A percentile compares a stretch with the other conserved stretches of the same genome.
phyloP scores from a whole-genome alignment of 2,888 invertebrate genomes.

The Mamestra brassicae region DNA sequence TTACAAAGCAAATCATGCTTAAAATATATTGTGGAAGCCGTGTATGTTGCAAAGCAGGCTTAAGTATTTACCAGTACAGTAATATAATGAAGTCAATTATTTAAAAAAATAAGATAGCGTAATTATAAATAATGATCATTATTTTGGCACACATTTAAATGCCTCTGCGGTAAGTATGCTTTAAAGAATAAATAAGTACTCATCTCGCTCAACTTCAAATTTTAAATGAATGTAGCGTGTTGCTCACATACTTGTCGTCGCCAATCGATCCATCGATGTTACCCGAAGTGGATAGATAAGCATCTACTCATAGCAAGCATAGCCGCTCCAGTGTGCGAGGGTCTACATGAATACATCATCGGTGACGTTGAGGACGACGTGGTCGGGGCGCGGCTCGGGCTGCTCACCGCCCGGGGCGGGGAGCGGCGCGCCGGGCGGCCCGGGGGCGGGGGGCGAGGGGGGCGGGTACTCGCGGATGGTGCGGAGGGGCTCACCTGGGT shows the following conservation, averaged over 20 bases:
- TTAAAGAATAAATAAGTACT: constrained; percentile 29
- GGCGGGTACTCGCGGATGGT: constrained; percentile 80
- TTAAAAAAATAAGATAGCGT: constrained; percentile 30
- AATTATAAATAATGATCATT: constrained; percentile 37
- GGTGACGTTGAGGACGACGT: constrained; percentile 80
- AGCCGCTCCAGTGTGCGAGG: neutral
- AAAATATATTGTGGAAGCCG: constrained; percentile 18
- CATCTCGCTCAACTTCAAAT: constrained; percentile 10
- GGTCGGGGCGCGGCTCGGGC: constrained; percentile 68
- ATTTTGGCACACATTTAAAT: constrained; percentile 55
- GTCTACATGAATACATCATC: constrained; percentile 81
- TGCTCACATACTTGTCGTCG: constrained; percentile 7
- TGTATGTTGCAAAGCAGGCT: constrained; percentile 27
- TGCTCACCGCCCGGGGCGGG: constrained; percentile 43
- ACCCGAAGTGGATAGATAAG: neutral
- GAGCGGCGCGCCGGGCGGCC: constrained; percentile 44
- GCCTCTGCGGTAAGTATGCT: constrained; percentile 32
- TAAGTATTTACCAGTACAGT: constrained; percentile 34
- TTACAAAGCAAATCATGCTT: constrained; percentile 50
- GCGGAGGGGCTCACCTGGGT: constrained; percentile 89
- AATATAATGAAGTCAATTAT: constrained; percentile 39
- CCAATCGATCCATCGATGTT: constrained; percentile 8
- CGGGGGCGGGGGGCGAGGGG: constrained; percentile 58
- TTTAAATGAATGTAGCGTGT: constrained; percentile 24
- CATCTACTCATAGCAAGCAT: neutral